phyloP scores from a whole-genome alignment of 2,113 vertebrate genomes.

The Brachypodius melanocephalos region DNA sequence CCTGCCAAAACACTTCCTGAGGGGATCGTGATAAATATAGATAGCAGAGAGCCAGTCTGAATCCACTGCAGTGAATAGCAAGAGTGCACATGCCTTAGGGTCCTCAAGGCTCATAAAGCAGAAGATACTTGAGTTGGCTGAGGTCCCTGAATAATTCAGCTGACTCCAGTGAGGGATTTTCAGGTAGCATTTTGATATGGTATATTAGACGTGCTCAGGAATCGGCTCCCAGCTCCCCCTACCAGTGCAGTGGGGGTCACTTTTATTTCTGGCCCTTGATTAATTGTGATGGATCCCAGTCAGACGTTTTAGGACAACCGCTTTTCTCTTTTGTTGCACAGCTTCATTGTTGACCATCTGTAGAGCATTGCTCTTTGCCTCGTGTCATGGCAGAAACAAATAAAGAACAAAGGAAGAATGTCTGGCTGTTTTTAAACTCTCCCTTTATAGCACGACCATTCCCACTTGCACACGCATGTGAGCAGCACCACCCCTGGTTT shows the following conservation, averaged over 20 bases:
- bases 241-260: not conserved
- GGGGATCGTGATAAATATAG: slow-evolving; percentile 68
- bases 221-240: not conserved
- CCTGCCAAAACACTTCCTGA: slow-evolving; percentile 71
- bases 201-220: not conserved
- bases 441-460: not conserved
- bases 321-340: not conserved
- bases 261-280: slow-evolving; percentile 32
- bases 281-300: not conserved
- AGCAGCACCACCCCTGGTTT: not conserved
- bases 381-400: not conserved
- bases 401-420: slow-evolving; percentile 9
- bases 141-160: slow-evolving; percentile 40
- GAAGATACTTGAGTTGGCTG: slow-evolving; percentile 42
- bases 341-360: slow-evolving; percentile 19
- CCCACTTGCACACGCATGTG: not conserved
- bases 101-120: slow-evolving; percentile 57
- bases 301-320: not conserved
- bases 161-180: slow-evolving; percentile 32
- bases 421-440: not conserved
- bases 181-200: slow-evolving; percentile 49
- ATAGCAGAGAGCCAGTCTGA: slow-evolving; percentile 53
- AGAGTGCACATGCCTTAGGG: slow-evolving; percentile 18
- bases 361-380: not conserved
- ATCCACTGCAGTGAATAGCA: slow-evolving; percentile 8